Base-by-base conservation (phyloP, 92 coral and sea anemone species). In the Chrysogorgia sp. region DNA sequence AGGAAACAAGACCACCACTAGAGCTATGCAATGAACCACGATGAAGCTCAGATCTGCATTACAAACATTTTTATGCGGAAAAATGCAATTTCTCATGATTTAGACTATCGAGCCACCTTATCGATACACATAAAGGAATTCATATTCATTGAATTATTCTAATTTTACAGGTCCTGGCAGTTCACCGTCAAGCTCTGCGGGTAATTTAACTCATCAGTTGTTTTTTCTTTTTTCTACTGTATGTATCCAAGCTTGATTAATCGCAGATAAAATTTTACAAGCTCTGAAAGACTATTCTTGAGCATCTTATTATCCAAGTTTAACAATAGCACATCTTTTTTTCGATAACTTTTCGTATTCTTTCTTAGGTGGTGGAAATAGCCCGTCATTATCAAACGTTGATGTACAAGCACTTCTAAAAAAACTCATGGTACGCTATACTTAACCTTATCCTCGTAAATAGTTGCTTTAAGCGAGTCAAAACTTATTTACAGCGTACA, bases 371-470 rank as follows among this genome's bases (percentile, higher is more conserved):
- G n/a, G 59, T 30, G 49, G 50, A 12, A 56, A 34, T 17, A 72
- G 34, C 14, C 63, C 79, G 17, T 26, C 64, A 53, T 72, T 72
- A 59, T 53, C 79, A 13, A 72, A 72, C n/a, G 79, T 72, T 2
- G 79, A 72, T 25, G 79, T 72, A 19, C 79, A 72, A 56, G 64
- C 63, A 0, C 64, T 72, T 35, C 61, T 72, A 5, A 72, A 72
- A 10, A 72, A 72, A 23, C 64, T 72, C 17, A 59, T 72, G 79
- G 79, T 72, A 34, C 53, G 79, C 7, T 3, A 6, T 1, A 64
- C 14, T 12, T 2, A 12, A 19, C 3, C 25, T 32, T 0, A 15
- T 19, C 17, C 23, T 19, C 64, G 50, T 43, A 43, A 43, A 43
- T 8, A 52, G 12, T 4, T 37, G 43, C 5, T 4, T 4, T 4